phyloP scores from a whole-genome alignment of 2,888 invertebrate genomes.

The Hedychridium roseum region DNA sequence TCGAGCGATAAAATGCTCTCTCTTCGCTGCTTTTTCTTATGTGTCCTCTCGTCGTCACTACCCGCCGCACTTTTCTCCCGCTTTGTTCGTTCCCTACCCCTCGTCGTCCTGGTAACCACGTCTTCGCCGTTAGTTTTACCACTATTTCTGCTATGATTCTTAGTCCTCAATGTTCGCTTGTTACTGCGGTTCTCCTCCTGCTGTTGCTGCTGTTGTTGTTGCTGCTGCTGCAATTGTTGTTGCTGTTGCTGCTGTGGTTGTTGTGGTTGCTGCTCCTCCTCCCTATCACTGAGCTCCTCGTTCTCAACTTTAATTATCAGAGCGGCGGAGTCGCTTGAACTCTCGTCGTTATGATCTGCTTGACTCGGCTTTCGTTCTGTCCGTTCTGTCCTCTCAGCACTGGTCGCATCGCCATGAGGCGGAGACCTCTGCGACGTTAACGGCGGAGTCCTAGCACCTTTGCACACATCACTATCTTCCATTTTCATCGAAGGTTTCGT shows the following conservation, averaged over 20 bases:
- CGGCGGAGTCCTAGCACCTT: constrained; percentile 57
- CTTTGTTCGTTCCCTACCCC: constrained; percentile 60
- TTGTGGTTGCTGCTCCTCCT: constrained; percentile 35
- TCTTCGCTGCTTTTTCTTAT: constrained; percentile 75
- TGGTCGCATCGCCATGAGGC: constrained; percentile 43
- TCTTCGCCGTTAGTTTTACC: constrained; percentile 58
- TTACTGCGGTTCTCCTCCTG: constrained; percentile 39
- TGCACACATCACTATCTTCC: constrained; percentile 52
- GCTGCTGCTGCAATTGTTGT: constrained; percentile 3
- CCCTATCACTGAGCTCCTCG: constrained; percentile 60
- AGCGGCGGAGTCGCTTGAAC: constrained; percentile 62
- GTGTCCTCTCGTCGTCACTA: constrained; percentile 66
- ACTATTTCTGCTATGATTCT: constrained; percentile 51
- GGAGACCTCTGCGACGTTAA: constrained; percentile 41
- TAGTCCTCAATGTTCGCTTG: constrained; percentile 51
- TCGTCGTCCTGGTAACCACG: constrained; percentile 52
- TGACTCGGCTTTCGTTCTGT: constrained; percentile 40
- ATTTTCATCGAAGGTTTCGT: constrained; percentile 23
- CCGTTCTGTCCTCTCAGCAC: constrained; percentile 46
- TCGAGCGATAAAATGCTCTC: constrained; percentile 77
- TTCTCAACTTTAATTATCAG: constrained; percentile 63
- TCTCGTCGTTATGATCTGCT: constrained; percentile 58
- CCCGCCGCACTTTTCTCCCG: constrained; percentile 66
- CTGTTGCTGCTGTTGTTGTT: background rate
- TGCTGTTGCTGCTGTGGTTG: background rate